Base-by-base conservation (phyloP, 1,140 invertebrate genomes). In the Nephila pilipes region DNA sequence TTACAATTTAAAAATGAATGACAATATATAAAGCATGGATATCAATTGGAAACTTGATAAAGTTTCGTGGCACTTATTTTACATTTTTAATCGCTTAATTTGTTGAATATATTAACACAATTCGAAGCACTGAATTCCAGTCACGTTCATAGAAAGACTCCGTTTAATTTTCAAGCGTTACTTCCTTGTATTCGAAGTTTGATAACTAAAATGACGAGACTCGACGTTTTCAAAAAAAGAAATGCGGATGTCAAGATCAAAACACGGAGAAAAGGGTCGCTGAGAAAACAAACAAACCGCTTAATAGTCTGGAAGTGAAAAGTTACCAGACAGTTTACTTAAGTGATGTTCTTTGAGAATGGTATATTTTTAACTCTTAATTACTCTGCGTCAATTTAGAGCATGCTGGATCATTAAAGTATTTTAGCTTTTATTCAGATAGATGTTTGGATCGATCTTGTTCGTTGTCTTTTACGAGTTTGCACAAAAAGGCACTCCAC, bases 301-400 rank as follows among this genome's bases (percentile, higher is more conserved):
- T 29, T 36, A 75, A 20, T 36, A 32, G 29, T 18, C 18, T 75
- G 65, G 2, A 75, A 75, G 29, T 4, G 65, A 75, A 32, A 32
- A 18, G 14, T 18, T 20, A 6, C 69, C 32, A 32, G 3, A 36
- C 65, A 29, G 25, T 18, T 32, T 69, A 46, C 46, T 32, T 69
- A 69, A 36, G 32, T 25, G 18, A 3, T 25, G 16, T 8, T 3
- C 5, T 75, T 29, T 32, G 4, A 18, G 29, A 14, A 12, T 75
- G 69, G 16, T 75, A 29, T 75, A 75, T 75, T 75, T 75, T 75
- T 75, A 75, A 75, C 69, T 75, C 12, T 14, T 65, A 65, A 65
- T 65, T 25, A 65, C 29, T 36, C 18, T 18, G 69, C 29, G 14
- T 32, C 32, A 75, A 32, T 32, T 36, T 75, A 29, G 32, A 20